Conservation (phyloP, 2,888 invertebrate genomes). For the Stegophylla sp. region DNA sequence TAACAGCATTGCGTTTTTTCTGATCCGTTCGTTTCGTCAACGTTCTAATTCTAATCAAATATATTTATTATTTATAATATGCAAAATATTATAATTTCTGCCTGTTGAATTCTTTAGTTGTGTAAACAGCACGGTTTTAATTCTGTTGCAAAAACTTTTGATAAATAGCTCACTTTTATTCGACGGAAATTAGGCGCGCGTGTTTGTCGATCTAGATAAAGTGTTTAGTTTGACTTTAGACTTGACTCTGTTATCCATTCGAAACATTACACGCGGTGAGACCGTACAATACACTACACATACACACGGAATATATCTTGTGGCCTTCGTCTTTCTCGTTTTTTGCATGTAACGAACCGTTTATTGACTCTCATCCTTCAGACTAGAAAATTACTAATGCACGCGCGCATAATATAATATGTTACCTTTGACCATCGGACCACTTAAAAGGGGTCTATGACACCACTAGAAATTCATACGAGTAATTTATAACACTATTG, state of each 20-base stretch:
- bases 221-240: constrained; percentile 31
- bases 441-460: constrained; percentile 6
- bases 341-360: constrained; percentile 35
- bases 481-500: not conserved
- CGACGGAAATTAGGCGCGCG: not conserved
- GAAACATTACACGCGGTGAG: not conserved
- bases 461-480: not conserved
- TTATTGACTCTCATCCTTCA: constrained; percentile 32
- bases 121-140: not conserved
- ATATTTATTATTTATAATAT: too few species aligned
- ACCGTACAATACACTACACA: not conserved
- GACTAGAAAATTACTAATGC: constrained; percentile 5
- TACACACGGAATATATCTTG: not conserved
- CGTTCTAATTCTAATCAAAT: too few species aligned
- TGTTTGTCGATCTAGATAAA: not conserved
- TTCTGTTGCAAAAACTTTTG: not conserved
- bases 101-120: too few species aligned
- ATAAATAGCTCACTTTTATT: not conserved
- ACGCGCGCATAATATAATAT: not conserved
- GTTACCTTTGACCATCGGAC: constrained; percentile 20
- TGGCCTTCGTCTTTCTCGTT: constrained; percentile 36
- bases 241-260: not conserved
- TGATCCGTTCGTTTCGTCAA: too few species aligned
- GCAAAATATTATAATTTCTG: too few species aligned
- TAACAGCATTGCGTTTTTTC: too few species aligned